Percentiles rank a stretch among this genome's conserved stretches.
Conservation (phyloP, 1,140 invertebrate species). For the Panulirus ornatus region DNA sequence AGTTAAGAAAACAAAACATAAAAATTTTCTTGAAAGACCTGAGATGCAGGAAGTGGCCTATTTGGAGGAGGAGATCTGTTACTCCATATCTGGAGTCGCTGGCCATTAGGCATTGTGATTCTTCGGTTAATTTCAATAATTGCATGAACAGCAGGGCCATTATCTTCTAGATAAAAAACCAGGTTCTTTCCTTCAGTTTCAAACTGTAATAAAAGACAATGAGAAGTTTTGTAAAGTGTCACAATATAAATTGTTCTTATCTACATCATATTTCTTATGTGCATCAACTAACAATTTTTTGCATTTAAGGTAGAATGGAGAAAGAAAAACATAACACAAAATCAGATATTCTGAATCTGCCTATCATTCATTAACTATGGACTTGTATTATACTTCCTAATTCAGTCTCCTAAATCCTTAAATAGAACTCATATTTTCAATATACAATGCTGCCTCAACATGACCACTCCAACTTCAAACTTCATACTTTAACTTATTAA, state of each 20-base stretch:
- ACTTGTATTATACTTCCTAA: no score
- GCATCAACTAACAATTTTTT: no score
- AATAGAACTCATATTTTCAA: no score
- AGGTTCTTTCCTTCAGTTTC: constrained; percentile 44
- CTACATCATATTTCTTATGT: not conserved
- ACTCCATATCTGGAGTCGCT: constrained; percentile 3
- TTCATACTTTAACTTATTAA: no score
- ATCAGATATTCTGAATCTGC: no score
- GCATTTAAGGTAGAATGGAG: no score
- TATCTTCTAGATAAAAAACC: constrained; percentile 64
- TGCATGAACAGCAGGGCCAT: constrained; percentile 48
- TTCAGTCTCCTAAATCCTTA: no score
- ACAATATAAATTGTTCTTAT: not conserved
- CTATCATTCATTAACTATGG: no score
- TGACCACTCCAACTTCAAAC: no score
- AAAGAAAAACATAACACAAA: no score
- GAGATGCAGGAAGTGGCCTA: not conserved
- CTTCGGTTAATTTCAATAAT: constrained; percentile 40
- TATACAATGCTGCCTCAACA: no score
- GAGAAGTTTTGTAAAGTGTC: not conserved
- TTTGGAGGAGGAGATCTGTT: constrained; percentile 52
- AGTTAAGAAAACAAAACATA: not conserved
- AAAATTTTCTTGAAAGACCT: not conserved
- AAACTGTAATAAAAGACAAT: constrained; percentile 39
- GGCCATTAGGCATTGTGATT: constrained; percentile 40